Evolutionary conservation across 2,888 invertebrate genomes (phyloP).

Genomic region (Caenorhabditis sp.): DNA sequence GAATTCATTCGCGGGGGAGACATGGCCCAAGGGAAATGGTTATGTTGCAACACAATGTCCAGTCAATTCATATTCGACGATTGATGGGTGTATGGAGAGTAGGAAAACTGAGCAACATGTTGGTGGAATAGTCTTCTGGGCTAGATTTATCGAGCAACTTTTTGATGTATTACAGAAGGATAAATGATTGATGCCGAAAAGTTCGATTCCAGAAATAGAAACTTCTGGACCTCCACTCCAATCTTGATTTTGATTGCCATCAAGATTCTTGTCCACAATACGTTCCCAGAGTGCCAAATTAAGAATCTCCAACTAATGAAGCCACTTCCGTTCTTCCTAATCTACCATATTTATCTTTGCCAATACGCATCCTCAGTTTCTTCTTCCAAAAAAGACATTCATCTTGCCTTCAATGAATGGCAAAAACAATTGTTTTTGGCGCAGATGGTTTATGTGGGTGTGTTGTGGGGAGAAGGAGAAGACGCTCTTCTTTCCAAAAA

Average conservation of each 20-base stretch:
- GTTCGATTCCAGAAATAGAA: not conserved
- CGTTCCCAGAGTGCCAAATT: not conserved
- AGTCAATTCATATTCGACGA: constrained; percentile 64
- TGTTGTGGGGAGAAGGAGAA: constrained; percentile 16
- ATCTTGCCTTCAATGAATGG: constrained; percentile 55
- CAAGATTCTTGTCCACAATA: not conserved
- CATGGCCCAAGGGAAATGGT: constrained; percentile 31
- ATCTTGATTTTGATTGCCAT: not conserved
- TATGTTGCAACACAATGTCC: constrained; percentile 47
- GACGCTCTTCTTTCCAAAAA: constrained; percentile 30
- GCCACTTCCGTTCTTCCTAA: constrained; percentile 33
- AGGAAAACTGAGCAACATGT: constrained; percentile 20
- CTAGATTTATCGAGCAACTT: constrained; percentile 21
- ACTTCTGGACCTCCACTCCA: not conserved
- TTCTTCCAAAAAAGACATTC: constrained; percentile 37
- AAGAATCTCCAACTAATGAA: constrained; percentile 31
- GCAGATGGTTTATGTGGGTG: constrained; percentile 58
- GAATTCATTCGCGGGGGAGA: constrained; percentile 50
- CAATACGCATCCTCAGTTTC: constrained; percentile 34
- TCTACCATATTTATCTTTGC: constrained; percentile 44
- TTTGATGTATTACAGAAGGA: not conserved
- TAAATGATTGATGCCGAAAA: not conserved
- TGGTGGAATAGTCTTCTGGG: not conserved
- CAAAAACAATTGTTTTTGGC: constrained; percentile 64
- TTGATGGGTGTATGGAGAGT: constrained; percentile 48